Conservation (phyloP, 2,888 invertebrate species). For the Melolontha melolontha region DNA sequence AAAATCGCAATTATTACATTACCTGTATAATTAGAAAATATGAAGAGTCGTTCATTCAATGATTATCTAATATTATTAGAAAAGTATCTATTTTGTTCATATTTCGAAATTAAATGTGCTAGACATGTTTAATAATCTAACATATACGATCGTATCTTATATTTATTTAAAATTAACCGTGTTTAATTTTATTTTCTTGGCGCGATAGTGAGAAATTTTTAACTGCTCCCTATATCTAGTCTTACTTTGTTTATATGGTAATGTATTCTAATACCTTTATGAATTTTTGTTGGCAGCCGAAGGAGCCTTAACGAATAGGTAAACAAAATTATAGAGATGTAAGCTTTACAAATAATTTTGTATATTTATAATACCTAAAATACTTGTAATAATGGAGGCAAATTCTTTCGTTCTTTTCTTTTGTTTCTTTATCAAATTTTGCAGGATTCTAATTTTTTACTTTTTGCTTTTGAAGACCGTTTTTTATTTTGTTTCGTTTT, state of each 20-base stretch:
- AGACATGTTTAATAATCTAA: constrained; percentile 36
- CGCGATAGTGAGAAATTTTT: constrained; percentile 2
- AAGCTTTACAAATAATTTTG: constrained; percentile 57
- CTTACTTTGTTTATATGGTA: constrained; percentile 49
- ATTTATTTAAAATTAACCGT: constrained; percentile 11
- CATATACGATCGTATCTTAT: constrained; percentile 6
- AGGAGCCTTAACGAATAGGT: constrained; percentile 63
- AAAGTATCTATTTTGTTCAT: no score
- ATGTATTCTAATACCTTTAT: constrained; percentile 63
- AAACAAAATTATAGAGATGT: constrained; percentile 62
- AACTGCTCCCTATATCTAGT: constrained; percentile 30
- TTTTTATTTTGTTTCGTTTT: constrained; percentile 47
- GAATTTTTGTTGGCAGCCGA: constrained; percentile 66
- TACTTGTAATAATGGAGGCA: constrained; percentile 26
- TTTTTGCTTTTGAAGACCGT: constrained; percentile 48
- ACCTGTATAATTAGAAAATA: no score
- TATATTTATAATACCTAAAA: constrained; percentile 36
- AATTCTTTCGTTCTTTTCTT: constrained; percentile 42
- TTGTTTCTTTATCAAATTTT: constrained; percentile 46
- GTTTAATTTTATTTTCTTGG: constrained; percentile 2
- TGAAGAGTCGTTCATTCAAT: no score
- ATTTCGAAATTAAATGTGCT: no score
- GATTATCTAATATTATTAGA: no score
- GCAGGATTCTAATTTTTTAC: constrained; percentile 46
- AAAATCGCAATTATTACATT: no score